These are phyloP conservation scores for Pitangus sulphuratus DNA, from an alignment of 2,797 vertebrate species.

Conservation along the genomic window DNA sequence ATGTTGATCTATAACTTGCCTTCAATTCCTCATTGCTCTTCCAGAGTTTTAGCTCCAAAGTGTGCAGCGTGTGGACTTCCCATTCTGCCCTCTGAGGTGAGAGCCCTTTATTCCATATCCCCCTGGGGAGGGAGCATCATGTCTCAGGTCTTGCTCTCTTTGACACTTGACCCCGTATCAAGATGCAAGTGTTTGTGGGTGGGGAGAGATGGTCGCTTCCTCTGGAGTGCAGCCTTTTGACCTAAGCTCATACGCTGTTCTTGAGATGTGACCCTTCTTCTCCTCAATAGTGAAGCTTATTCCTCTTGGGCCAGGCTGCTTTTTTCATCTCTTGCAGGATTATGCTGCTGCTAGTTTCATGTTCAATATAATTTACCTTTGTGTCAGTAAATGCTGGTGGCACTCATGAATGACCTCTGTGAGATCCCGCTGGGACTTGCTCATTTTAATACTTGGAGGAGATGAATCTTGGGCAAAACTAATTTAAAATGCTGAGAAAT, in stretches of 20 bases:
- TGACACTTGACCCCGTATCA: not conserved
- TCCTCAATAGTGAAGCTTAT: not conserved
- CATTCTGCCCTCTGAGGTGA: constrained; percentile 94
- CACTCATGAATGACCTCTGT: not conserved
- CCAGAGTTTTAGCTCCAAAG: constrained; percentile 93
- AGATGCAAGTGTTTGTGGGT: rapidly evolving
- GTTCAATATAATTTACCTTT: not conserved
- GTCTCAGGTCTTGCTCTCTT: not conserved
- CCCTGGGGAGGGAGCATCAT: rapidly evolving
- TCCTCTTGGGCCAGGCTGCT: not conserved
- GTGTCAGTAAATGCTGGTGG: not conserved
- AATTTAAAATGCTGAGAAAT: not conserved
- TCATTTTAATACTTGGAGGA: not conserved
- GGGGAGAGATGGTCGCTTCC: not conserved
- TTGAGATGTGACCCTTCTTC: not conserved
- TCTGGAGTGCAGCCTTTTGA: not conserved
- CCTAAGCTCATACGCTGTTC: not conserved
- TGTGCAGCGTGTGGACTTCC: constrained; percentile 92
- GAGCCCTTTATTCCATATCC: not conserved
- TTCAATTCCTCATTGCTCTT: not conserved
- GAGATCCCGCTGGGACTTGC: not conserved
- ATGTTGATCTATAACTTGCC: not conserved
- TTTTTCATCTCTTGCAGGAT: not conserved
- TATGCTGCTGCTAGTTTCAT: not conserved
- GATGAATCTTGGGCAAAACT: not conserved